These are phyloP conservation scores for Nymphalis polychloros DNA, from an alignment of 2,888 invertebrate genomes.

Conservation along the genomic window DNA sequence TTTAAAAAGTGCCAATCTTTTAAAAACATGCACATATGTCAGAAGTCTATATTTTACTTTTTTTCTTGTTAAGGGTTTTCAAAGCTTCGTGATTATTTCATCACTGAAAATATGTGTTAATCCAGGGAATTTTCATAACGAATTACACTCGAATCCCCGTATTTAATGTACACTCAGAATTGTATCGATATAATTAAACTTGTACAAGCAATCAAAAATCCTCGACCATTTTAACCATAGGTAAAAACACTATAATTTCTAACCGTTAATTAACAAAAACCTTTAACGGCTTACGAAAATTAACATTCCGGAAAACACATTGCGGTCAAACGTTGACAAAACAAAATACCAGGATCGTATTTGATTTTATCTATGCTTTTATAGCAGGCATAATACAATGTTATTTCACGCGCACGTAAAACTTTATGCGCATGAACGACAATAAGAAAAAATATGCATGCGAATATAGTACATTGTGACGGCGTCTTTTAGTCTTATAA, in stretches of 20 bases:
- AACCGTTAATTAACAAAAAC: constrained; percentile 19
- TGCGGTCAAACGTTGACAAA: constrained; percentile 27
- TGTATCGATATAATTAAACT: too few relatives aligned
- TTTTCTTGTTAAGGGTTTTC: too few relatives aligned
- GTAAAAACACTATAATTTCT: neutral
- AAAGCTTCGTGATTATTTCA: too few relatives aligned
- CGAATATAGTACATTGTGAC: neutral
- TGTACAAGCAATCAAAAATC: neutral
- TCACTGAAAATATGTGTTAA: too few relatives aligned
- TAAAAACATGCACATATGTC: too few relatives aligned
- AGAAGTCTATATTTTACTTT: too few relatives aligned
- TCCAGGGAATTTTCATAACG: too few relatives aligned
- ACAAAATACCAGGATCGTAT: constrained; percentile 21
- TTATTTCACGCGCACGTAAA: constrained; percentile 12
- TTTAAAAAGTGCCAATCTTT: too few relatives aligned
- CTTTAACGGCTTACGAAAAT: constrained; percentile 16
- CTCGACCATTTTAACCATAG: neutral
- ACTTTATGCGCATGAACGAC: constrained; percentile 3
- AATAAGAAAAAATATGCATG: neutral
- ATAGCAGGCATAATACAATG: constrained; percentile 8
- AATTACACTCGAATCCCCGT: too few relatives aligned
- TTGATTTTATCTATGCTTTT: constrained; percentile 28
- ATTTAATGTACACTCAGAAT: too few relatives aligned
- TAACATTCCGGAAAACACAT: constrained; percentile 17
- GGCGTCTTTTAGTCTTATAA: neutral